Evolutionary conservation across 2,113 vertebrate genomes (phyloP), one percentile per base, ranked within the genome.

Genomic region (Cyanoderma ruficeps): DNA sequence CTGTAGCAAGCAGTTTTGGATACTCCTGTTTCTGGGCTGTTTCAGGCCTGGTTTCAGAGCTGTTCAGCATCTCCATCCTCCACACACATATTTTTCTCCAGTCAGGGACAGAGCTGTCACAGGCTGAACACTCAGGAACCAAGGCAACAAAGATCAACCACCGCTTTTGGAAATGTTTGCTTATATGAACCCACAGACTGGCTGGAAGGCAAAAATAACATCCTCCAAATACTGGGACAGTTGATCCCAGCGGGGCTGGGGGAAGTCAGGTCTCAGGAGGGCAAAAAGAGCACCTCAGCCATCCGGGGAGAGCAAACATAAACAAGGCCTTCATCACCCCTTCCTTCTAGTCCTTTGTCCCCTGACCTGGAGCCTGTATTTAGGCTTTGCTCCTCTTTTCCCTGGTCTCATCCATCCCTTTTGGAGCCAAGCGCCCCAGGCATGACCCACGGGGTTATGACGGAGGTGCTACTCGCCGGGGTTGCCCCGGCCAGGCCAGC

Each of bases 201-300:
- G 96, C 93, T 56, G 56, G 79, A 90, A 96, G 25, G 90, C 95
- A 96, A 97, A 97, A 96, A 96, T 81, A 97, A 97, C 90, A 96
- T 96, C 92, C 93, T 93, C 41, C 2, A 0, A 96, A 93, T 72
- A 78, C 57, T 83, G 57, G 53, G 75, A 90, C 24, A 15, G 75
- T 63, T 85, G 42, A 93, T 82, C 74, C 56, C 91, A 64, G 83
- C 6, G 2, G 81, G 92, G 70, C 12, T 83, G 50, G 87, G 82
- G 90, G 59, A 88, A 70, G 71, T 56, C 79, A 37, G 52, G 82
- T 55, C 85, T 86, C 18, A 0, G 11, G 25, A 94, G 84, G 61
- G 91, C 69, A 64, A 39, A 89, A 82, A 7, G 11, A 37, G 60
- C 68, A 91, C 78, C 50, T 81, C 91, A 94, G 31, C 16, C 2